phyloP scores from a whole-genome alignment of 2,888 invertebrate species.

The Pseudoips prasinana region DNA sequence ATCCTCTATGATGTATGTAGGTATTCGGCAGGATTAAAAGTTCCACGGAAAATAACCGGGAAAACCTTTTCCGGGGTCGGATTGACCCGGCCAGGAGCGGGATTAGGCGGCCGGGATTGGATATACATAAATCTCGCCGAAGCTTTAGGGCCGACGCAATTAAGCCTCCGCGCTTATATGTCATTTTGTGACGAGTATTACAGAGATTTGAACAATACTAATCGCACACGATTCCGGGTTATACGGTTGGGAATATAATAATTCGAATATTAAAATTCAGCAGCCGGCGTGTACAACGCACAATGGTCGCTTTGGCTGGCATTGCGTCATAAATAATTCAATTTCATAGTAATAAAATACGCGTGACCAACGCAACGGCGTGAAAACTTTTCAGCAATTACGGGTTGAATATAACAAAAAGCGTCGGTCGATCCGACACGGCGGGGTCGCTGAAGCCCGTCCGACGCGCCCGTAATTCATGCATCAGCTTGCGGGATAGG shows the following conservation, averaged over 20 bases:
- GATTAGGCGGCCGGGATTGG: conserved; percentile 80
- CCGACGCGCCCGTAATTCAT: conserved; percentile 64
- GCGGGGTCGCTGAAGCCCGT: conserved; percentile 48
- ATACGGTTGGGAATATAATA: conserved; percentile 53
- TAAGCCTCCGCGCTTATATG: conserved; percentile 75
- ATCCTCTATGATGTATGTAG: conserved; percentile 82
- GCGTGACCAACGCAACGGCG: conserved; percentile 76
- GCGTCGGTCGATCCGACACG: conserved; percentile 58
- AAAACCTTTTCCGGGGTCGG: conserved; percentile 81
- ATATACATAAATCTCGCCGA: conserved; percentile 79
- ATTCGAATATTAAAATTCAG: conserved; percentile 79
- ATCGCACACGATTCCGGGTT: conserved; percentile 48
- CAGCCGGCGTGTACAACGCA: conserved; percentile 56
- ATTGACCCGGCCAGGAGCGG: conserved; percentile 77
- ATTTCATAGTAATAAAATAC: conserved; percentile 82
- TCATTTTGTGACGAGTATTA: conserved; percentile 70
- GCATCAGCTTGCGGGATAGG: conserved; percentile 77
- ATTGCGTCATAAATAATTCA: conserved; percentile 79
- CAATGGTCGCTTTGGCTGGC: conserved; percentile 66
- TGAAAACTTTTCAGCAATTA: conserved; percentile 82
- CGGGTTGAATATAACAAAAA: conserved; percentile 79
- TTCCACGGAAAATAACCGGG: conserved; percentile 82
- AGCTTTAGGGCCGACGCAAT: conserved; percentile 78
- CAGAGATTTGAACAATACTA: conserved; percentile 50
- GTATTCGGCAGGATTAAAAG: conserved; percentile 82